Percentiles rank a stretch among this genome's conserved stretches.
phyloP scores from a whole-genome alignment of 1,140 invertebrate species.

The Ceratosolen fusciceps region DNA sequence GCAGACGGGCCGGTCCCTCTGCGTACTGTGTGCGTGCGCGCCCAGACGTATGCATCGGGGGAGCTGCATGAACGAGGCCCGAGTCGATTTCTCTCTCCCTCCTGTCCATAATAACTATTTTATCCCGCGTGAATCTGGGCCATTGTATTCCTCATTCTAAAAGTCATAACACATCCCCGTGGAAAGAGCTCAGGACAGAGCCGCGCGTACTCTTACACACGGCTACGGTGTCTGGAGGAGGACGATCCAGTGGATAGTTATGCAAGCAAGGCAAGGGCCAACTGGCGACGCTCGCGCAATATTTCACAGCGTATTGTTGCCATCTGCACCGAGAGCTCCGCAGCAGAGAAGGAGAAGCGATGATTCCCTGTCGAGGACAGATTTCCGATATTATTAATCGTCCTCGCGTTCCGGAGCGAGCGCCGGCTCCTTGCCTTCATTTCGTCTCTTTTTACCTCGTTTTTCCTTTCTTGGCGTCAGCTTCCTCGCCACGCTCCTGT shows the following conservation, averaged over 20 bases:
- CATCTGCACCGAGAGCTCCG: conserved; percentile 65
- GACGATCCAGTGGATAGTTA: conserved; percentile 36
- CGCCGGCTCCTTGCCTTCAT: not conserved
- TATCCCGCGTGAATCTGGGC: conserved; percentile 71
- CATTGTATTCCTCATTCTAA: conserved; percentile 71
- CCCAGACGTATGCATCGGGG: not conserved
- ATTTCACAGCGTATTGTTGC: conserved; percentile 72
- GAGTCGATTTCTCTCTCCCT: not conserved
- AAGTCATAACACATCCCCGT: conserved; percentile 69
- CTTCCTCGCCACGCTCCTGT: not conserved
- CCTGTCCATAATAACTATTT: conserved; percentile 72
- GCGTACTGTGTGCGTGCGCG: not conserved
- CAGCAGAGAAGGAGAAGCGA: not conserved
- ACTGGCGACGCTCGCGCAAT: conserved; percentile 57
- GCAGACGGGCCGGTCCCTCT: not conserved
- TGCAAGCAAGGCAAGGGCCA: conserved; percentile 39
- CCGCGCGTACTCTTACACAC: not conserved
- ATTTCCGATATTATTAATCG: conserved; percentile 72
- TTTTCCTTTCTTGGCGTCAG: not conserved
- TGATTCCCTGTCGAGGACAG: conserved; percentile 64
- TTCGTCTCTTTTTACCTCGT: not conserved
- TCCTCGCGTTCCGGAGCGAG: conserved; percentile 52
- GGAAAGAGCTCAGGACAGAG: not conserved
- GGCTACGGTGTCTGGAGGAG: not conserved
- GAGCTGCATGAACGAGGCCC: not conserved